A percentile compares a stretch with the other conserved stretches of the same genome.
Conservation (phyloP, 1,140 invertebrate genomes). For the Eumaeus atala region DNA sequence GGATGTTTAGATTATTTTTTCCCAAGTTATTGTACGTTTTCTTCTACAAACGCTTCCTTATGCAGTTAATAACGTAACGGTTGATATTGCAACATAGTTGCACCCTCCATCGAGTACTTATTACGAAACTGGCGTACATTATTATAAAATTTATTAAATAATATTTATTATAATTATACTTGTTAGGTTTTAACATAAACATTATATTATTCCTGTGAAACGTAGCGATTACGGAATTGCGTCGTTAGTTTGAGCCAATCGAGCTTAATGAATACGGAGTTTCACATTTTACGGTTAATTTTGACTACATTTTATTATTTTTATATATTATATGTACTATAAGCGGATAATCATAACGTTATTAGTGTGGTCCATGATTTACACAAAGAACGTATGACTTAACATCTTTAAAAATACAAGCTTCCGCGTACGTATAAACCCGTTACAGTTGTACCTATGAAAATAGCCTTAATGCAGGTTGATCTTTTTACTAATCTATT, state of each 20-base stretch:
- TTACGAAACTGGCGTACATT: slow-evolving; percentile 1
- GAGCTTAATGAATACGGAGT: not conserved
- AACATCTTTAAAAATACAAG: no score
- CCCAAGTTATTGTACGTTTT: slow-evolving; percentile 6
- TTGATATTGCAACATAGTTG: not conserved
- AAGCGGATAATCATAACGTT: no score
- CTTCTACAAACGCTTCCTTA: not conserved
- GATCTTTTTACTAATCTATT: no score
- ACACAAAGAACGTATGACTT: no score
- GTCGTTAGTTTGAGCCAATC: not conserved
- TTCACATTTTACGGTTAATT: not conserved
- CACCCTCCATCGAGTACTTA: not conserved
- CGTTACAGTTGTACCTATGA: no score
- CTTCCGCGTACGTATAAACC: no score
- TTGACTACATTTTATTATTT: no score
- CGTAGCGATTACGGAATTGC: not conserved
- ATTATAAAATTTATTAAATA: not conserved
- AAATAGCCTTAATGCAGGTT: no score
- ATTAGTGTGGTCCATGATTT: no score
- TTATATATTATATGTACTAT: no score
- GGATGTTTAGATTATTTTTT: slow-evolving; percentile 2
- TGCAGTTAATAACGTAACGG: slow-evolving; percentile 5
- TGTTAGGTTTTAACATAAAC: not conserved
- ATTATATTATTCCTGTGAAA: not conserved
- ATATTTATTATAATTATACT: slow-evolving; percentile 6